Evolutionary conservation across 2,797 vertebrate species (phyloP).

Genomic region (Typhlichthys eigenmanni): DNA sequence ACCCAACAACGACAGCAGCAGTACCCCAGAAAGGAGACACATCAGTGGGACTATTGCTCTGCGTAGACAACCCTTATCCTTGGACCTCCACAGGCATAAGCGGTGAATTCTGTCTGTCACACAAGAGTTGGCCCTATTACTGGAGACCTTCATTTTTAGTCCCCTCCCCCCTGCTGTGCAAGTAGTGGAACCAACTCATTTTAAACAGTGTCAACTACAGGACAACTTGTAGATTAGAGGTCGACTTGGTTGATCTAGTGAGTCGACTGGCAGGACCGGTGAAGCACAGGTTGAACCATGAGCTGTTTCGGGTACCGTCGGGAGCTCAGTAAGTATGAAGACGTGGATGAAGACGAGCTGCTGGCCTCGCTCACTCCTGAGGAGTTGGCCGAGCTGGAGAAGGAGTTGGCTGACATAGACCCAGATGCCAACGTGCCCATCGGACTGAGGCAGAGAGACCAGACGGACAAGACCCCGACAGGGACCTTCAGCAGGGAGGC

Average conservation of each 20-base stretch:
- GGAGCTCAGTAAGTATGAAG: conserved; percentile 96
- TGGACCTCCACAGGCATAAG: too few relatives aligned
- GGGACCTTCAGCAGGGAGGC: conserved; percentile 93
- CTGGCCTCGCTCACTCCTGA: conserved; percentile 90
- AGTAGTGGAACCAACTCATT: background rate
- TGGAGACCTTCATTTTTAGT: conserved; percentile 9
- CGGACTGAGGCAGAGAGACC: conserved; percentile 91
- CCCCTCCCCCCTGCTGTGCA: background rate
- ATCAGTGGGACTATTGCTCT: conserved; percentile 13
- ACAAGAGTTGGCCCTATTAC: conserved; percentile 1
- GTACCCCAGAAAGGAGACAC: background rate
- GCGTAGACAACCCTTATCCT: too few relatives aligned
- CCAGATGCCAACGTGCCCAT: conserved; percentile 88
- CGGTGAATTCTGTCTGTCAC: conserved; percentile 9
- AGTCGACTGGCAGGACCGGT: background rate
- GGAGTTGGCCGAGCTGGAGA: conserved; percentile 93
- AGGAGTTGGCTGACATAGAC: conserved; percentile 91
- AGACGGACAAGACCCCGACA: conserved; percentile 92
- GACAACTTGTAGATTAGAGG: background rate
- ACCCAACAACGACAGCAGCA: background rate
- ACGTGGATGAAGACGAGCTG: conserved; percentile 94
- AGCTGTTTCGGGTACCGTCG: conserved; percentile 92
- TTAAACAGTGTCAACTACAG: conserved; percentile 4
- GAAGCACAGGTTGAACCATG: conserved; percentile 72
- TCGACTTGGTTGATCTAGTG: background rate